Percentiles rank a stretch among this genome's conserved stretches.
Evolutionary conservation across 1,140 invertebrate species (phyloP).

Genomic region (Diplogasteroides magnus): DNA sequence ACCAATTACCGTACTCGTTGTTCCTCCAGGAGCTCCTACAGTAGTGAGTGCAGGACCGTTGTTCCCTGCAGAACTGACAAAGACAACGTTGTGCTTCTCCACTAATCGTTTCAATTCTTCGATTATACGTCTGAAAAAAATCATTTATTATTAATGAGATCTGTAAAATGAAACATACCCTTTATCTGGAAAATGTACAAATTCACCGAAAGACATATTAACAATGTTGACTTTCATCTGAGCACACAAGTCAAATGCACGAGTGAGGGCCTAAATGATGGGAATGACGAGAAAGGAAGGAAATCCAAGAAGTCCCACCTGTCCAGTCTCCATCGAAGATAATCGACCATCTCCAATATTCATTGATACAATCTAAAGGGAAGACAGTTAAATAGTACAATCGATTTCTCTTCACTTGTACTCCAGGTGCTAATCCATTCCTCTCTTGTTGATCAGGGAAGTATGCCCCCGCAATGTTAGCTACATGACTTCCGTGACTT

Average conservation of each 20-base stretch:
- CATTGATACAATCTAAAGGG: conserved; percentile 77
- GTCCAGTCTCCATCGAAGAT: conserved; percentile 88
- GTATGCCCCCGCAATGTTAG: conserved; percentile 84
- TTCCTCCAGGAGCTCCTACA: conserved; percentile 83
- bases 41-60: conserved; percentile 86
- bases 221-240: conserved; percentile 71
- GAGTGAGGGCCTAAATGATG: conserved; percentile 73
- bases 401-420: conserved; percentile 53
- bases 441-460: conserved; percentile 81
- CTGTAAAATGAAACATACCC: conserved; percentile 63
- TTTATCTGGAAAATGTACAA: conserved; percentile 78
- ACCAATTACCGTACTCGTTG: conserved; percentile 77
- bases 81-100: conserved; percentile 82
- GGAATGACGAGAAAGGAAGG: no score
- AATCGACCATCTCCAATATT: conserved; percentile 82
- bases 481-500: conserved; percentile 94
- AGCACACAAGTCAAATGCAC: conserved; percentile 66
- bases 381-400: neutral
- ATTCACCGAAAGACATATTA: conserved; percentile 97
- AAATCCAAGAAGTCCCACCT: no score
- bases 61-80: conserved; percentile 87
- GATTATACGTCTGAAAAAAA: conserved; percentile 67
- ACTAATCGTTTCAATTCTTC: conserved; percentile 82
- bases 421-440: conserved; percentile 91
- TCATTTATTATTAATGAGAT: conserved; percentile 4